Conservation (phyloP, 2,797 vertebrate genomes). For the Sylvilagus floridanus region DNA sequence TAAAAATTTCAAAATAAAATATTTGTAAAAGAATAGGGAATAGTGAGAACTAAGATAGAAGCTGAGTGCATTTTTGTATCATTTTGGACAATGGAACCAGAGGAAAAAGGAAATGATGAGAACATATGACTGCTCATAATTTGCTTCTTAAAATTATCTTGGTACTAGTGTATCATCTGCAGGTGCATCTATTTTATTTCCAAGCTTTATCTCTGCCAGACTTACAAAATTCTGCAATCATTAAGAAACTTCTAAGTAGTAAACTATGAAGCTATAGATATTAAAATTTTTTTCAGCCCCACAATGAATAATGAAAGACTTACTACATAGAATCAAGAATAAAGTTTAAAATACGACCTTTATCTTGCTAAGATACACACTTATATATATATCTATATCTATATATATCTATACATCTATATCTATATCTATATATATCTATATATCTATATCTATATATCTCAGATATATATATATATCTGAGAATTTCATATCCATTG, state of each 20-base stretch:
- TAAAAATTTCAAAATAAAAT: no score
- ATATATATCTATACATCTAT: no score
- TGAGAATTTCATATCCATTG: no score
- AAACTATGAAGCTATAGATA: neutral
- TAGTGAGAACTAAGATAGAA: conserved; percentile 18
- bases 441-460: no score
- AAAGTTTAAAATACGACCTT: conserved; percentile 6
- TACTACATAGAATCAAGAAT: neutral
- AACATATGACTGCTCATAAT: neutral
- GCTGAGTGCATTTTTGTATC: conserved; percentile 6
- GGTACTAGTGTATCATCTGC: neutral
- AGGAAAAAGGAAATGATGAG: conserved; percentile 14
- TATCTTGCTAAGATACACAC: neutral
- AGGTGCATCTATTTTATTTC: neutral
- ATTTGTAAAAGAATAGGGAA: neutral
- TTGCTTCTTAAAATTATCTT: neutral
- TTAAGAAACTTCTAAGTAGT: neutral
- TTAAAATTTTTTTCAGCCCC: neutral
- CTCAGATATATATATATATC: no score
- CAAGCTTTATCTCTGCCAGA: neutral
- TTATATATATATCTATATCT: neutral
- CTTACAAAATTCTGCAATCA: neutral
- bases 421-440: neutral
- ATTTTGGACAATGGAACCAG: conserved; percentile 15
- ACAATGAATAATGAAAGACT: neutral